Base-by-base conservation (phyloP, 2,888 invertebrate genomes). In the Agrilus cyanescens region DNA sequence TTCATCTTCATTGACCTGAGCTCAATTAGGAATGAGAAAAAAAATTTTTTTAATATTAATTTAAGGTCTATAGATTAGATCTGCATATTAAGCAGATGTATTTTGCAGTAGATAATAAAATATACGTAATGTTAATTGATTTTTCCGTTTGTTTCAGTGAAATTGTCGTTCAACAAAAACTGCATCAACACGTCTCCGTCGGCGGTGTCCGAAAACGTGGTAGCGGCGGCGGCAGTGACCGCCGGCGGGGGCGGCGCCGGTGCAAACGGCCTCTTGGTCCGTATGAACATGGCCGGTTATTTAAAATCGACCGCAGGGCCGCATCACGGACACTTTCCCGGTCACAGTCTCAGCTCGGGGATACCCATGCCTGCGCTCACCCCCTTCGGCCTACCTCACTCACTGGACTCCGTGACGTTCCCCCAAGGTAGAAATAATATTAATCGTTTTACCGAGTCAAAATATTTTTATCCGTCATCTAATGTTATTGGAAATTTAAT, bases 241-340 rank as follows among this genome's bases (percentile, higher is more conserved):
- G 46, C 44, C 44, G 43, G 49, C 36, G 32, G 35, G 43, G 49
- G 51, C 44, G 44, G 49, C 36, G 32, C 32, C 44, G 49, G 51
- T 45, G 49, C 50, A 43, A 42, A 47, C 49, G 53, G 51, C 40
- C 46, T 48, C 46, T 51, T 50, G 14, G 51, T 50, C 31, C 50
- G 44, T 32, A 57, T 62, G 57, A 61, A 59, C 51, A 63, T 66
- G 65, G 61, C 64, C 42, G 60, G 59, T 37, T 63, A 61, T 50
- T 54, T 63, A 39, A 62, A 58, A 47, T 52, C 53, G 47, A 44
- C 52, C 47, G 49, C 45, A 14, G 60, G 54, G 37, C 58, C 62
- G 16, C 65, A 63, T 44, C 51, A 46, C 32, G 25, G 25, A 25
- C 51, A 53, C 40, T 53, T 55, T 42, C 53, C 56, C 33, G 42